Conservation (phyloP, 2,888 invertebrate genomes). For the Danaus chrysippus region DNA sequence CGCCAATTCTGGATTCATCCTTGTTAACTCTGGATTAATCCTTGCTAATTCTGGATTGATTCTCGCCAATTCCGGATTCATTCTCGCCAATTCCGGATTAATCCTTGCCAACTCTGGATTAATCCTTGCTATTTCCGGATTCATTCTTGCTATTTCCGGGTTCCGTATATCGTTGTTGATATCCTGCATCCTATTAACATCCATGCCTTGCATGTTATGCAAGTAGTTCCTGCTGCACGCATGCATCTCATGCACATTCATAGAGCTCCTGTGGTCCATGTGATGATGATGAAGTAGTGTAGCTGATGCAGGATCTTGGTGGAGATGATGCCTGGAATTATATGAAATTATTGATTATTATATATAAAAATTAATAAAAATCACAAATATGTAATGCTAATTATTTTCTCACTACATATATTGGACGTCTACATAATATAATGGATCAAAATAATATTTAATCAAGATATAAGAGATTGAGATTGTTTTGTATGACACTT, state of each 20-base stretch:
- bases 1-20: constrained; percentile 39
- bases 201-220: constrained; percentile 32
- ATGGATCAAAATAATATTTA: no score
- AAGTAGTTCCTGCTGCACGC: constrained; percentile 52
- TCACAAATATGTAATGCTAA: no score
- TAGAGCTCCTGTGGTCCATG: constrained; percentile 56
- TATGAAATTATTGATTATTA: no score
- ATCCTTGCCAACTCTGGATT: constrained; percentile 41
- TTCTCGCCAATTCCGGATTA: constrained; percentile 39
- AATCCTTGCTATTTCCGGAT: constrained; percentile 37
- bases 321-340: constrained; percentile 60
- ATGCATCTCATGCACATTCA: constrained; percentile 47
- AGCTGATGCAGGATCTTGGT: constrained; percentile 67
- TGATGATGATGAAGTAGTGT: constrained; percentile 70
- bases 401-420: no score
- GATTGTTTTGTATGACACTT: no score
- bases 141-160: constrained; percentile 39
- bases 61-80: constrained; percentile 38
- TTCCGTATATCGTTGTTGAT: constrained; percentile 37
- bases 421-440: no score
- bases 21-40: constrained; percentile 41
- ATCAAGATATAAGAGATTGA: no score
- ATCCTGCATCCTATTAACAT: constrained; percentile 33
- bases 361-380: no score
- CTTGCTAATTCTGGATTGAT: constrained; percentile 36